Evolutionary conservation across 2,113 vertebrate genomes (phyloP), one percentile per base, ranked within the genome.

Genomic region (Sarotherodon lohbergeri): DNA sequence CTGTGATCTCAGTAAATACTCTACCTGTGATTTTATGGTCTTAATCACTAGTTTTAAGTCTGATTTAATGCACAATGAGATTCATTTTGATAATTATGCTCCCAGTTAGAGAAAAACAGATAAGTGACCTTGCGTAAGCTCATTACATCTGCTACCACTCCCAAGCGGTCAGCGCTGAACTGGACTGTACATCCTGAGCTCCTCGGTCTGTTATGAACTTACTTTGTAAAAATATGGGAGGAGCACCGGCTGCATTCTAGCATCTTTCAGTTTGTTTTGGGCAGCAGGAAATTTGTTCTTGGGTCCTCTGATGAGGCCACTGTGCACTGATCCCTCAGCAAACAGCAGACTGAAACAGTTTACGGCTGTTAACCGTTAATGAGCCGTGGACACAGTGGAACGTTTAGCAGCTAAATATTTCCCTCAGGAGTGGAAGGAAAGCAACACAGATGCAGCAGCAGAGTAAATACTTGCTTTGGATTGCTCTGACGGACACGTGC

Each of bases 221-320:
- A 3, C 68, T 48, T 9, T 48, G 41, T 29, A 48, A 48, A 48
- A 76, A 11, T 7, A 17, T 76, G 9, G 41, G 4, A 48, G 24
- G 9, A 76, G 22, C 68, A 11, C 1, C 1, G 7, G 41, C 22
- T 73, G 68, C 22, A 16, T 46, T 73, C 43, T 27, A 27, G 13
- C 22, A 10, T 46, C 13, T 46, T 76, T 76, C 68, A 76, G 41
- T 24, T 46, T 11, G 5, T 76, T 48, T 48, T 76, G 41, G 22
- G 4, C 10, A 17, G 24, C 68, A 48, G 22, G 22, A 76, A 17
- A 48, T 76, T 17, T 29, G 68, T 73, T 48, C 14, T 71, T 27
- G 10, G 4, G n/a, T 13, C 34, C 34, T 22, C 34, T 0, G 34
- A 22, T 2, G 36, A 68, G 7, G 63, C 34, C 63, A 22, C 61